Conservation (phyloP, 2,888 invertebrate species). For the Glaucopsyche alexis region DNA sequence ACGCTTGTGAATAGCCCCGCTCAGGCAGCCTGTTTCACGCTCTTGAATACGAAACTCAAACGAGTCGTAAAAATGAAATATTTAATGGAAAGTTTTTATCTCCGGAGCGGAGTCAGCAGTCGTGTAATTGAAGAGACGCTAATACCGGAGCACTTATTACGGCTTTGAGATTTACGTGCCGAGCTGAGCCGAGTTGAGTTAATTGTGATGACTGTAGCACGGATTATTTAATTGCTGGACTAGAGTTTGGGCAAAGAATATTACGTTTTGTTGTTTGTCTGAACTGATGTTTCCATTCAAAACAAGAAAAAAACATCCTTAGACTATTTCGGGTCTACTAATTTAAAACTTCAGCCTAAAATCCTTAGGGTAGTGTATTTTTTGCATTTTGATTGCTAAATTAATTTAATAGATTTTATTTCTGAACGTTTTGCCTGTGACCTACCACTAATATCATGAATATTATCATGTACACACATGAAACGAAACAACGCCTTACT, state of each 20-base stretch:
- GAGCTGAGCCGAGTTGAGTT: not conserved
- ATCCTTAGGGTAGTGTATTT: too few relatives aligned
- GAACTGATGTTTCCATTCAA: too few relatives aligned
- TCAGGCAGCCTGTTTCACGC: slow-evolving; percentile 1
- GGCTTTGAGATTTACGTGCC: not conserved
- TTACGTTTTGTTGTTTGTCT: not conserved
- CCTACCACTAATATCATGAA: too few relatives aligned
- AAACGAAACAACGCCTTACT: too few relatives aligned
- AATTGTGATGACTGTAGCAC: not conserved
- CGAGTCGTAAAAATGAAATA: slow-evolving; percentile 16
- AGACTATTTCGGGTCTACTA: too few relatives aligned
- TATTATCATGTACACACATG: too few relatives aligned
- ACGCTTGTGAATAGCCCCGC: not conserved
- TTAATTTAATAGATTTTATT: too few relatives aligned
- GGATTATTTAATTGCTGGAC: not conserved
- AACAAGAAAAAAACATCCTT: too few relatives aligned
- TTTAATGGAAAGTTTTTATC: slow-evolving; percentile 22
- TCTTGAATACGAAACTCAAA: slow-evolving; percentile 19
- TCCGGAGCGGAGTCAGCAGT: not conserved
- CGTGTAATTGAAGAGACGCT: slow-evolving; percentile 19
- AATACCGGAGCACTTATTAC: slow-evolving; percentile 13
- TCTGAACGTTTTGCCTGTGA: too few relatives aligned
- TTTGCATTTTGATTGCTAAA: too few relatives aligned
- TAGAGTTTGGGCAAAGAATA: not conserved
- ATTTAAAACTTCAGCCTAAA: too few relatives aligned